Conservation (phyloP, 2,797 vertebrate species). For the Rhinichthys osculus region DNA sequence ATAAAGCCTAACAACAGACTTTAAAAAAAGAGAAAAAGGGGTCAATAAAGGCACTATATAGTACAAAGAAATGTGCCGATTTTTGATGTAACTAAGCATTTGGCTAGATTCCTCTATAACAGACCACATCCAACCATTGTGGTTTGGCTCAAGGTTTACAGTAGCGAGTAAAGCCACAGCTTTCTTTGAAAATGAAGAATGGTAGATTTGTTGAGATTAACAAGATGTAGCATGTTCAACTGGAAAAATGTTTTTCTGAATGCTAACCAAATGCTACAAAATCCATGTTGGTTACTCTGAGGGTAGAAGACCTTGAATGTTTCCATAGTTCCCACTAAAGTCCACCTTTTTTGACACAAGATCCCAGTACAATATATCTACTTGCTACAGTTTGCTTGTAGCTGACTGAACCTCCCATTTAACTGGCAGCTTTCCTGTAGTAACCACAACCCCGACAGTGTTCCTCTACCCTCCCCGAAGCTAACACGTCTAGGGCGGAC, state of each 20-base stretch:
- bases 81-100: slow-evolving; percentile 4
- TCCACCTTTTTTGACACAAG: slow-evolving; percentile 8
- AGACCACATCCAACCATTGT: slow-evolving; percentile 24
- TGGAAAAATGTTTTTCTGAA: slow-evolving; percentile 34
- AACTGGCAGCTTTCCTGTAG: slow-evolving; percentile 75
- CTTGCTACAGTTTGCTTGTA: slow-evolving; percentile 60
- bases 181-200: slow-evolving; percentile 33
- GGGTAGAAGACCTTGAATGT: slow-evolving; percentile 22
- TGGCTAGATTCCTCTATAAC: slow-evolving; percentile 16
- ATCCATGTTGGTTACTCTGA: slow-evolving; percentile 1
- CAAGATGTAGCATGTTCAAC: slow-evolving; percentile 23
- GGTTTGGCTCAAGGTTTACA: slow-evolving; percentile 13
- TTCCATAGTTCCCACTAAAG: slow-evolving; percentile 29
- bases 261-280: slow-evolving; percentile 30
- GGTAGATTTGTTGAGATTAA: slow-evolving; percentile 21
- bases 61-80: background rate
- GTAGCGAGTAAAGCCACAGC: background rate
- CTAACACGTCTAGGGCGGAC: slow-evolving; percentile 58
- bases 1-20: slow-evolving; percentile 92
- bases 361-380: slow-evolving; percentile 38
- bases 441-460: slow-evolving; percentile 70
- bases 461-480: slow-evolving; percentile 66
- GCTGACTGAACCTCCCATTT: slow-evolving; percentile 72
- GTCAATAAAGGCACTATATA: slow-evolving; percentile 2
- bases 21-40: slow-evolving; percentile 28